Evolutionary conservation across 2,113 vertebrate genomes (phyloP).

Genomic region (Gorsachius goisagi): DNA sequence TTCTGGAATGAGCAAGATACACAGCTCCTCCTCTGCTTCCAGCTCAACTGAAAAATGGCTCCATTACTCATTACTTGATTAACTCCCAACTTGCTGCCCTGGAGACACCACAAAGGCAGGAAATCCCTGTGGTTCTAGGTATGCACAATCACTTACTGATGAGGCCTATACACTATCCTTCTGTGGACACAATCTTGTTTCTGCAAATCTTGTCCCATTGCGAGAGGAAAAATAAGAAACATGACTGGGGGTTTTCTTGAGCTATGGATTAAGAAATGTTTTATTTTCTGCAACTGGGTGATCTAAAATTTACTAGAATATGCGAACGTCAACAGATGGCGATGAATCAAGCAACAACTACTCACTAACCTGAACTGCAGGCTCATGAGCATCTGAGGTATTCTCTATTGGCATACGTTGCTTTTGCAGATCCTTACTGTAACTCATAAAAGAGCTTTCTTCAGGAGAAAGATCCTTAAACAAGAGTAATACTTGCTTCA

Average conservation of each 20-base stretch:
- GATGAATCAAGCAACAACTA: neutral
- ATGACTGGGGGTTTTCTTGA: neutral
- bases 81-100: neutral
- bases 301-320: neutral
- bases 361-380: conserved; percentile 64
- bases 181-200: neutral
- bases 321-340: neutral
- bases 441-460: conserved; percentile 72
- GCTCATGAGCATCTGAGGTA: conserved; percentile 17
- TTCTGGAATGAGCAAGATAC: neutral
- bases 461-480: conserved; percentile 69
- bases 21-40: neutral
- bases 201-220: neutral
- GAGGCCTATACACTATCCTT: neutral
- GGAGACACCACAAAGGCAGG: neutral
- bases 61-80: neutral
- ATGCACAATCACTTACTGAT: neutral
- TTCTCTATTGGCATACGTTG: neutral
- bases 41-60: neutral
- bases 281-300: neutral
- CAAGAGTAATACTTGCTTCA: conserved; percentile 67
- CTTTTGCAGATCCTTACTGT: conserved; percentile 42
- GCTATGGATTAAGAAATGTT: neutral
- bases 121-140: neutral
- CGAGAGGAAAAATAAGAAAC: neutral